Evolutionary conservation across 1,140 invertebrate genomes (phyloP), one percentile per base, ranked within the genome.

Genomic region (Megalopta genalis): DNA sequence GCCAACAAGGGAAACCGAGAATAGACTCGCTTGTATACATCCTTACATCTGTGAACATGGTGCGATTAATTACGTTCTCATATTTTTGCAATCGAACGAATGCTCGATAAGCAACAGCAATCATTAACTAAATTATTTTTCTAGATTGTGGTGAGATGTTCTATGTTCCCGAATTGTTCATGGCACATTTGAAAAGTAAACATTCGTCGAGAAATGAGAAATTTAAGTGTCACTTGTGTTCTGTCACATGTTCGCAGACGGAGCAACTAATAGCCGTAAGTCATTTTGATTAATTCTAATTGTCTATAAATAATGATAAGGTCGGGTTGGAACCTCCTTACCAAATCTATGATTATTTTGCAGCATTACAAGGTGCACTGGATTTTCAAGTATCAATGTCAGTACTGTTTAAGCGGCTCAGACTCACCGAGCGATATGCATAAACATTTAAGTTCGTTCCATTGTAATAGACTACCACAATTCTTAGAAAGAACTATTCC

Each of bases 371-470:
- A 91, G 32, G 46, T 76, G 7, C 94, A 94, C 64, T 90, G 90
- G 14, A 90, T 93, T 79, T 91, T 90, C 46, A 93, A 93, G 39
- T 94, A 90, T 63, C 94, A 94, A 66, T 94, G 94, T 67, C 85
- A 93, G 3, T 94, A 94, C 77, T 94, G 94, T 76, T 49, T 91
- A 14, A 88, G 89, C 83, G 94, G 94, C 10, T 81, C 91, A 5
- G 88, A 93, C n/a, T 88, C 82, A 10, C 77, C 90, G 6, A 82
- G 85, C 18, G 93, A 94, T 23, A 87, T 94, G 27, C 89, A 93
- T 18, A 81, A 84, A 49, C 94, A 94, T 90, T 88, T 94, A 2
- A 91, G 92, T 59, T 82, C 83, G 21, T 80, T 85, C 27, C 94
- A 94, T 84, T 91, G 90, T 14, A 92, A 94, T 82, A 88, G 92